Base-by-base conservation (phyloP, 1,140 invertebrate genomes). In the Aleiodes sp. region DNA sequence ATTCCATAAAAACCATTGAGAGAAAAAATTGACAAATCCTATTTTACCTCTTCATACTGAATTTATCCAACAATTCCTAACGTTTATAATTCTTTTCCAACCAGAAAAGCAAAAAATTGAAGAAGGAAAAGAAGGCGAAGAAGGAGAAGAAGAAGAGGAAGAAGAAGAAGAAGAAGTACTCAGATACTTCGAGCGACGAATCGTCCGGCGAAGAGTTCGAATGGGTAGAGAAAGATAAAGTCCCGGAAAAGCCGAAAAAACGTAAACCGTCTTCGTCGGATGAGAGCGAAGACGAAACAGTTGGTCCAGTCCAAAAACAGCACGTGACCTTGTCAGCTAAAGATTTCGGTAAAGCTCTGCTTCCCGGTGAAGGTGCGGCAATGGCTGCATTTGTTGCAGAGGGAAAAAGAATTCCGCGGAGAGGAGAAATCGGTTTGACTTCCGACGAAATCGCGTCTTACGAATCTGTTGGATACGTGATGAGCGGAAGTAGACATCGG, bases 311-410 rank as follows among this genome's bases (percentile, higher is more conserved):
- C 14, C 88, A 91, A 21, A 93, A 94, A 74, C 87, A 90, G 24
- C 90, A 92, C 28, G 90, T 92, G 1, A 90, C 92, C 16, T 80
- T 94, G 0, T 92, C 91, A 26, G 89, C 90, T 52, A 93, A 93
- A 85, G 93, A 94, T 78, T 94, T 94, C 86, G 96, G 96, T 7
- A 95, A 94, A 82, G 96, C 96, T 63, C 84, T 98, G 73, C 82
- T 98, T 33, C 96, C 96, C 1, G 97, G 97, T 74, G 97, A 98
- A 90, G 97, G 96, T 84, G 96, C 95, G 24, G 97, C 97, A 0
- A 99, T 99, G 97, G 97, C 97, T 41, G 96, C 97, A 6, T 99
- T 95, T 82, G 97, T 99, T 8, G 96, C 97, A 0, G 98, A 99
- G 85, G 98, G 98, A 2, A 99, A 99, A 86, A 88, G 98, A 60